Evolutionary conservation across 2,888 invertebrate genomes (phyloP).

Genomic region (Heliconius hortense): DNA sequence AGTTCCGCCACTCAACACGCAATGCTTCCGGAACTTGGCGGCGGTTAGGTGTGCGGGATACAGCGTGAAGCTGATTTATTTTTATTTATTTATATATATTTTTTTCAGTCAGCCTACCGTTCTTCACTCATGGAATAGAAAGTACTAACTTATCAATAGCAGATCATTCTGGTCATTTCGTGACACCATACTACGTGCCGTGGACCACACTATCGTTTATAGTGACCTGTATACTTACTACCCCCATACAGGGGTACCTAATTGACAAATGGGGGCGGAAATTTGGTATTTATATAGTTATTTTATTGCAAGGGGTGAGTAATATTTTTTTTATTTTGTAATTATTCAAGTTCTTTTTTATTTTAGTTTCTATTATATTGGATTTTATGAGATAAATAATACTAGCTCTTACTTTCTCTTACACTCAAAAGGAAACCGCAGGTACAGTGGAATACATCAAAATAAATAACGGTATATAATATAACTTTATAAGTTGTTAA

Average conservation of each 20-base stretch:
- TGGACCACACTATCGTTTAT: conserved; percentile 63
- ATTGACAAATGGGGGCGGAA: conserved; percentile 61
- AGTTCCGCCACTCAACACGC: not conserved
- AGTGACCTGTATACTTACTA: conserved; percentile 53
- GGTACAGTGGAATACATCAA: too few species aligned
- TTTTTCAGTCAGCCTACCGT: conserved; percentile 65
- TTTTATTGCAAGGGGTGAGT: conserved; percentile 68
- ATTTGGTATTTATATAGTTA: conserved; percentile 60
- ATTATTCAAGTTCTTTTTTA: too few species aligned
- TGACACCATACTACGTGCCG: conserved; percentile 50
- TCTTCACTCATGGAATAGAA: conserved; percentile 69
- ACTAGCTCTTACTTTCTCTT: too few species aligned
- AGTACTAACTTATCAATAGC: conserved; percentile 58
- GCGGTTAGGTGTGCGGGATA: not conserved
- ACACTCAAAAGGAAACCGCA: too few species aligned
- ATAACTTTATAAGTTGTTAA: too few species aligned
- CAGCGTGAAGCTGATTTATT: not conserved
- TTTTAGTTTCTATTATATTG: too few species aligned
- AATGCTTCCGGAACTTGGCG: not conserved
- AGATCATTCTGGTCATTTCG: conserved; percentile 59
- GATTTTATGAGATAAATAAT: too few species aligned
- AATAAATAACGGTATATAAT: too few species aligned
- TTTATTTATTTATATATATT: too few species aligned
- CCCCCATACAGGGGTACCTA: conserved; percentile 54
- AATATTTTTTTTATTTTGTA: not conserved